Evolutionary conservation across 2,113 vertebrate genomes (phyloP).

Genomic region (Lagopus muta): DNA sequence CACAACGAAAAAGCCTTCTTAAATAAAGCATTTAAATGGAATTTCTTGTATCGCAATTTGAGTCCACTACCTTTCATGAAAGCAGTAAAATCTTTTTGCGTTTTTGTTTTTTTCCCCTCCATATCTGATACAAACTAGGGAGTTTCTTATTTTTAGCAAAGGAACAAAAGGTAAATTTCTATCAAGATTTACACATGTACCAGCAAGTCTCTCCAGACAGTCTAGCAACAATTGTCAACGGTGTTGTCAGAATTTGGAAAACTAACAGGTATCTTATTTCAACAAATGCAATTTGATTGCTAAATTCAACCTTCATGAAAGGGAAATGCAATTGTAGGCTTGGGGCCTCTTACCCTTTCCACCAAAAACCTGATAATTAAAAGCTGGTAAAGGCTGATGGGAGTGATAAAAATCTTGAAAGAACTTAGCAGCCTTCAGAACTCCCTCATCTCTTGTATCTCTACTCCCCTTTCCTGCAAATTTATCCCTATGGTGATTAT

Average conservation of each 20-base stretch:
- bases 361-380: background rate
- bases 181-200: background rate
- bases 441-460: background rate
- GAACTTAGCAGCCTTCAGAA: background rate
- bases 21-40: background rate
- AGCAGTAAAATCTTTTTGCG: background rate
- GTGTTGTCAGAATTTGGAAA: background rate
- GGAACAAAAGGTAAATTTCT: background rate
- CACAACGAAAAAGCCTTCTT: background rate
- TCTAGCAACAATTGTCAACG: background rate
- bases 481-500: background rate
- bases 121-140: background rate
- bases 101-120: background rate
- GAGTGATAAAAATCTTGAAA: background rate
- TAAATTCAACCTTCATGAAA: background rate
- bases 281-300: background rate
- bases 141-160: background rate
- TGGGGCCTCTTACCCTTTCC: background rate
- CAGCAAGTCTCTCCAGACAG: conserved; percentile 16
- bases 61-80: background rate
- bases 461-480: background rate
- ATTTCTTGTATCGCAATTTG: background rate
- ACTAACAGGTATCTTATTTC: conserved; percentile 7
- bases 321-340: background rate
- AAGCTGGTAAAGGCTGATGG: background rate